Evolutionary conservation across 2,888 invertebrate species (phyloP), one percentile per base, ranked within the genome.

Genomic region (Cryptus viduatorius): DNA sequence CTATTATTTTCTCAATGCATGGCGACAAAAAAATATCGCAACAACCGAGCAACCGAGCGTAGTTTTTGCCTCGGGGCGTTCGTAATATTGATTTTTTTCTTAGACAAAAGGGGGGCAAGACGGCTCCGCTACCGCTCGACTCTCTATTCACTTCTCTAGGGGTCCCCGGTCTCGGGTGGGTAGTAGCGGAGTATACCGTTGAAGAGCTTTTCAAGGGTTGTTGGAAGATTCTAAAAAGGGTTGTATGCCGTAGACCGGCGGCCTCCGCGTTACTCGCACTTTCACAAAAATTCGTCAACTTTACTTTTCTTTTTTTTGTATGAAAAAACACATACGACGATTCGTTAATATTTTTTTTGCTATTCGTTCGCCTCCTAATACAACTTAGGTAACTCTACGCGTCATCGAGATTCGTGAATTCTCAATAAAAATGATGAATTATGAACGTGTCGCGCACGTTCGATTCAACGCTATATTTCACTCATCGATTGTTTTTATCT

Each of bases 81-180:
- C 50, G 75, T 42, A 50, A 82, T 82, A 85, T 85, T 79, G 84
- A 85, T 85, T 81, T 84, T 82, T 76, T 84, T 79, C 61, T 46
- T n/a, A 72, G 65, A 82, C 82, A 84, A 82, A 81, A 64, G 71
- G 71, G 56, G 46, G 59, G 72, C 79, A 44, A 83, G 83, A 71
- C 56, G 71, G 65, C 79, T 76, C 19, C 19, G 69, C 78, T 76
- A 65, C 56, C 75, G 67, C 59, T 78, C 81, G 42, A 67, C 71
- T 64, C 48, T 61, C 76, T 71, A 73, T 84, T 67, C 84, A 73
- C 67, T 68, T 80, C 72, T 77, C 77, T 73, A 64, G 79, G 69
- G 84, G 53, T 72, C 64, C 77, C 59, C 65, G 75, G 80, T 81
- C 80, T 81, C 80, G 48, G 80, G 68, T 77, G 77, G 71, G 69